A percentile compares a stretch with the other conserved stretches of the same genome.
Conservation (phyloP, 2,888 invertebrate species). For the Acrobasis repandana region DNA sequence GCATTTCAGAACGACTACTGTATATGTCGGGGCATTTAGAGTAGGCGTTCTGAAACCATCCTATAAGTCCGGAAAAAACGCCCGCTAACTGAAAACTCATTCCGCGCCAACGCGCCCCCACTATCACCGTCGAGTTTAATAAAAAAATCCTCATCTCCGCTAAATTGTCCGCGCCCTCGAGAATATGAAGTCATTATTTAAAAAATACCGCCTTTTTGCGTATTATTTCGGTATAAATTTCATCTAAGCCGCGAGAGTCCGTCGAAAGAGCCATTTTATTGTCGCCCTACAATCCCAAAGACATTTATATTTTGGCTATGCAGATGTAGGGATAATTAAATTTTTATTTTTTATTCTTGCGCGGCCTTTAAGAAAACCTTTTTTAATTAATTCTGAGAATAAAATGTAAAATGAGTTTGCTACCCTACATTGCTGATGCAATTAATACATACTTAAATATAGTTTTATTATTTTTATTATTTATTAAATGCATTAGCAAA, state of each 20-base stretch:
- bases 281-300: conserved; percentile 44
- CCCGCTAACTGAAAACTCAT: conserved; percentile 78
- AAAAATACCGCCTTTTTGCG: conserved; percentile 72
- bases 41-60: not conserved
- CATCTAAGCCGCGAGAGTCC: conserved; percentile 54
- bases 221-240: conserved; percentile 82
- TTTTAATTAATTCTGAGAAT: conserved; percentile 8
- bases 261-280: conserved; percentile 65
- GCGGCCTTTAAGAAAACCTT: not conserved
- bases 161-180: conserved; percentile 76
- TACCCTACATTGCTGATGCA: no score
- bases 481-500: no score
- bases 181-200: conserved; percentile 82
- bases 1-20: no score
- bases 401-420: not conserved
- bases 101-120: conserved; percentile 67
- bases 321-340: conserved; percentile 31
- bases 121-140: conserved; percentile 69
- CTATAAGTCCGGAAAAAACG: conserved; percentile 45
- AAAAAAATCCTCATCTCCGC: conserved; percentile 78
- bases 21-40: no score
- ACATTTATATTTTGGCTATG: conserved; percentile 51
- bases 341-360: conserved; percentile 13
- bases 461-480: no score
- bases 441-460: no score